A percentile compares a stretch with the other conserved stretches of the same genome.
Evolutionary conservation across 2,888 invertebrate species (phyloP).

Genomic region (Pegoplata infirma): DNA sequence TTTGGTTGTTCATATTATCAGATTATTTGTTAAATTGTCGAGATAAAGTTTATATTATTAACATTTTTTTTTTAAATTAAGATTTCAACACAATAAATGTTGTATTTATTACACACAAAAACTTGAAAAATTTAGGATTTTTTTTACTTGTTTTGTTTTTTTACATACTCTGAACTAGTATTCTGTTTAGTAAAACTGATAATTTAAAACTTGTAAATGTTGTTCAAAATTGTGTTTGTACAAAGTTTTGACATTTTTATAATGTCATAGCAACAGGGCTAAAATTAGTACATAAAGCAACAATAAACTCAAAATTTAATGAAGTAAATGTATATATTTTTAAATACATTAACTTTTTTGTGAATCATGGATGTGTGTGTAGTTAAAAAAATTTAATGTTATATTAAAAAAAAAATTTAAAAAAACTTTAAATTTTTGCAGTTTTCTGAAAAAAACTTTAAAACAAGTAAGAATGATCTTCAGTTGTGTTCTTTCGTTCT

Average conservation of each 20-base stretch:
- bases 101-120: too few species aligned
- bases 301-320: neutral
- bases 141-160: neutral
- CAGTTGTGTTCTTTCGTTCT: too few species aligned
- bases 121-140: neutral
- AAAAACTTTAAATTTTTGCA: too few species aligned
- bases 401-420: too few species aligned
- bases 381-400: too few species aligned
- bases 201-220: neutral
- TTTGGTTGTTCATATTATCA: conserved; percentile 16
- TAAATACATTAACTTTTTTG: too few species aligned
- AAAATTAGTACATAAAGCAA: neutral
- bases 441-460: too few species aligned
- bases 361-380: too few species aligned
- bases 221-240: too few species aligned
- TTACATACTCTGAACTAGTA: neutral
- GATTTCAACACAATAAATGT: neutral
- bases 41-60: neutral
- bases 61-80: neutral
- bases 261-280: neutral
- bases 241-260: neutral
- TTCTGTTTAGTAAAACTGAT: neutral
- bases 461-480: too few species aligned
- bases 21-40: neutral
- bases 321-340: too few species aligned